Evolutionary conservation across 2,113 vertebrate genomes (phyloP).

Genomic region (Charina bottae): DNA sequence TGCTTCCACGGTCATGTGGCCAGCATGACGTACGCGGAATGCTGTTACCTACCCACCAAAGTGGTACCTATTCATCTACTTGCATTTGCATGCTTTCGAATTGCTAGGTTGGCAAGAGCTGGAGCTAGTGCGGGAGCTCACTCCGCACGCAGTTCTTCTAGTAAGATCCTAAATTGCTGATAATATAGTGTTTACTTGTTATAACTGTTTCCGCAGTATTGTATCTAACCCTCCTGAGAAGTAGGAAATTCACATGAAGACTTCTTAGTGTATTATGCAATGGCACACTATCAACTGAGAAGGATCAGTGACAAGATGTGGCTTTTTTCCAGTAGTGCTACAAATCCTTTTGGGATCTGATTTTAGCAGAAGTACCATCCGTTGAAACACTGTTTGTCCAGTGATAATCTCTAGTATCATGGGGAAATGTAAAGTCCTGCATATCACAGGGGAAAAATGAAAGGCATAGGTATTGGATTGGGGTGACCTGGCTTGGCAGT

Average conservation of each 20-base stretch:
- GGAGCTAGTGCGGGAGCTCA: too few relatives aligned
- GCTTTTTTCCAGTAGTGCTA: neutral
- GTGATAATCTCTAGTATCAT: neutral
- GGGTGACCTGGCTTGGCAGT: neutral
- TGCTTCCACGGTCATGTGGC: too few relatives aligned
- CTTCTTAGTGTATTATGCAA: neutral
- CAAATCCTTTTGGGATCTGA: neutral
- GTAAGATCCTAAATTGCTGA: neutral
- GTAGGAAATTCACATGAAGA: neutral
- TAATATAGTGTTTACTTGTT: neutral
- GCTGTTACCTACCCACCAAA: too few relatives aligned
- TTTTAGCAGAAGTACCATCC: neutral
- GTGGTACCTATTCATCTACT: too few relatives aligned
- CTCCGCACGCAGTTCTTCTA: too few relatives aligned
- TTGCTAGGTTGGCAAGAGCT: too few relatives aligned
- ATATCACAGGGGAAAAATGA: neutral
- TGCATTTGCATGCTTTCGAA: too few relatives aligned
- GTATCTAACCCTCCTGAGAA: neutral
- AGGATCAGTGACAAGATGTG: neutral
- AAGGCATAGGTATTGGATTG: neutral
- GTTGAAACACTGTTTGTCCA: neutral
- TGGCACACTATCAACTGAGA: neutral
- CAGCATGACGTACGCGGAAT: too few relatives aligned
- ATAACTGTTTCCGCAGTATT: neutral
- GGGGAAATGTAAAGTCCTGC: neutral